Evolutionary conservation across 1,140 invertebrate species (phyloP), one percentile per base, ranked within the genome.

Genomic region (Aphaenogaster rudis): DNA sequence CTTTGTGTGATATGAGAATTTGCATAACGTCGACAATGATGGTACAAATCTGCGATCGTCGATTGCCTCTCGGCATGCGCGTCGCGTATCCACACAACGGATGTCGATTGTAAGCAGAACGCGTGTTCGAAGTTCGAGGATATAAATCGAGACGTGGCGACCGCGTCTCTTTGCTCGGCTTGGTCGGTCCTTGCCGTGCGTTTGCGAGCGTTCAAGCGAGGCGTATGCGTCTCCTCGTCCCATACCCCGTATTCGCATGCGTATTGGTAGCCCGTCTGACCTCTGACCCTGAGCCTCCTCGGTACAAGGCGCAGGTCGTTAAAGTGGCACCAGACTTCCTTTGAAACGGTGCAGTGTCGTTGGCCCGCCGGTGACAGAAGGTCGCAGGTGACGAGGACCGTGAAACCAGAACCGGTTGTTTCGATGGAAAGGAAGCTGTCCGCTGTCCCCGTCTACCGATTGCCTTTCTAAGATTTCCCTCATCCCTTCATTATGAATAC

Each of bases 241-340:
- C 74, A 64, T 64, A 54, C 61, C 11, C 2, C 28, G 1, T n/a
- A 77, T 85, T 81, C 64, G 81, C 77, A 84, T 81, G 88, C 81
- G 89, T 91, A 78, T 90, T 89, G 87, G 87, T 90, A 86, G 88
- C 57, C 86, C 87, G 91, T 92, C 90, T 92, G 91, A 91, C 91
- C 91, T 91, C 87, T 92, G 89, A 92, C 91, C 91, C 91, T 92
- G 91, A 92, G 81, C 63, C 86, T 92, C 90, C 91, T 89, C 89
- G 86, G 86, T 92, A 89, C 86, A 87, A 91, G 81, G 79, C 91
- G 85, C 91, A 90, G 91, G 85, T 92, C 91, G 91, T 91, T 92
- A 92, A 91, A 92, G 88, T 92, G 91, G 89, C 89, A 92, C 89
- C 91, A 92, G 89, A 92, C 91, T 92, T 92, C 91, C 91, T 92